Percentiles rank a stretch among this genome's conserved stretches.
Conservation (phyloP, 2,888 invertebrate genomes). For the Synanthedon vespiformis region DNA sequence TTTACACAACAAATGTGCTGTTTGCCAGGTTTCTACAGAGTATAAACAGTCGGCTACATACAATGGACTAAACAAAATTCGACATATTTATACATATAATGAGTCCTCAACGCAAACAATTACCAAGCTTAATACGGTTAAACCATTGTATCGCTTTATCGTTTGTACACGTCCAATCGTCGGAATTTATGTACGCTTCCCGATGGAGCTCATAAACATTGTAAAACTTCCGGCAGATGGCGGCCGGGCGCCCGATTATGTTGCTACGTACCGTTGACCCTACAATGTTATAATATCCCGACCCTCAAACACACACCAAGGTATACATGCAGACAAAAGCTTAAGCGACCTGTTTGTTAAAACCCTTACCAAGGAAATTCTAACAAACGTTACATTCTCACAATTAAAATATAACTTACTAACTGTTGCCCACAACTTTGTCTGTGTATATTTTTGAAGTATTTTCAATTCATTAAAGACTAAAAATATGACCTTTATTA, state of each 20-base stretch:
- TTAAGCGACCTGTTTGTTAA: conserved; percentile 6
- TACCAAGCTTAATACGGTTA: conserved; percentile 34
- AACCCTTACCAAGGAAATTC: conserved; percentile 1
- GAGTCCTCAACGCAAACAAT: conserved; percentile 24
- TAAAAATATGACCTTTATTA: too few relatives aligned
- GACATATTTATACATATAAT: background rate
- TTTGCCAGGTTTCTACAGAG: background rate
- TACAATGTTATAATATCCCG: conserved; percentile 2
- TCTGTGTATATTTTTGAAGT: too few relatives aligned
- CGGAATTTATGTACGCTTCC: conserved; percentile 59
- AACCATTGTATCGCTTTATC: conserved; percentile 45
- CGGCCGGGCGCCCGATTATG: conserved; percentile 47
- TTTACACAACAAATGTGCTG: background rate
- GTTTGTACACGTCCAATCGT: conserved; percentile 43
- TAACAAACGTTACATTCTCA: too few relatives aligned
- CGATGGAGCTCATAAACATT: conserved; percentile 64
- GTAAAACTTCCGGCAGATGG: conserved; percentile 67
- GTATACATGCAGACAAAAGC: conserved; percentile 6
- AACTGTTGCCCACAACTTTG: too few relatives aligned
- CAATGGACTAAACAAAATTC: background rate
- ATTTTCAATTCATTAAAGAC: too few relatives aligned
- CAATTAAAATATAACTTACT: too few relatives aligned
- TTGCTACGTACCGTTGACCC: conserved; percentile 13
- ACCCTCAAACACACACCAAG: conserved; percentile 4
- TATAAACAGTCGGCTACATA: background rate